A percentile compares a stretch with the other conserved stretches of the same genome.
Conservation (phyloP, 1,140 invertebrate genomes). For the Antheraea mylitta region DNA sequence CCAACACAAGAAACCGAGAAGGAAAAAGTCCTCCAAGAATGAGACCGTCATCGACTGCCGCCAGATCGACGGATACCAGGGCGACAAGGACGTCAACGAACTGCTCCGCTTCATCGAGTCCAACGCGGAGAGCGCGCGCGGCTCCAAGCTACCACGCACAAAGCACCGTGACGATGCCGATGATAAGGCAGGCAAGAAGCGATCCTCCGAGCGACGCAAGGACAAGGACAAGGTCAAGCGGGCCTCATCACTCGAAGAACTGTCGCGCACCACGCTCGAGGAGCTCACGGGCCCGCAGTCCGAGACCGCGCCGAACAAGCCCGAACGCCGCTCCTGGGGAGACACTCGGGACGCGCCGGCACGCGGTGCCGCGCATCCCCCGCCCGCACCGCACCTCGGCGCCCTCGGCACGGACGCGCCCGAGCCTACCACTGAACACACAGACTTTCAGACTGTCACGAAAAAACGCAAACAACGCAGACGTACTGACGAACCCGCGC, state of each 20-base stretch:
- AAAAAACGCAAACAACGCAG: conserved; percentile 87
- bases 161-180: conserved; percentile 67
- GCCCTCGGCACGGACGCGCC: conserved; percentile 44
- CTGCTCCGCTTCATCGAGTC: conserved; percentile 80
- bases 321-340: conserved; percentile 25
- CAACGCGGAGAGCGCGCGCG: conserved; percentile 58
- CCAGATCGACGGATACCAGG: conserved; percentile 83
- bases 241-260: conserved; percentile 85
- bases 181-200: conserved; percentile 67
- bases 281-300: conserved; percentile 77
- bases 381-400: conserved; percentile 40
- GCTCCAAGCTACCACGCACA: conserved; percentile 49
- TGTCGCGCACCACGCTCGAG: conserved; percentile 84
- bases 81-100: conserved; percentile 80
- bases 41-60: conserved; percentile 82
- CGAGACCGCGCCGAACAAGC: conserved; percentile 6
- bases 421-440: conserved; percentile 73
- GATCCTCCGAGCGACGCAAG: conserved; percentile 70
- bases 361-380: not conserved
- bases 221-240: conserved; percentile 80
- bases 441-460: conserved; percentile 86
- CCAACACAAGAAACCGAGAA: conserved; percentile 79
- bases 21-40: conserved; percentile 80
- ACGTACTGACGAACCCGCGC: conserved; percentile 58
- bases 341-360: conserved; percentile 27